phyloP scores from a whole-genome alignment of 2,113 vertebrate genomes.

The Hystrix cristata region DNA sequence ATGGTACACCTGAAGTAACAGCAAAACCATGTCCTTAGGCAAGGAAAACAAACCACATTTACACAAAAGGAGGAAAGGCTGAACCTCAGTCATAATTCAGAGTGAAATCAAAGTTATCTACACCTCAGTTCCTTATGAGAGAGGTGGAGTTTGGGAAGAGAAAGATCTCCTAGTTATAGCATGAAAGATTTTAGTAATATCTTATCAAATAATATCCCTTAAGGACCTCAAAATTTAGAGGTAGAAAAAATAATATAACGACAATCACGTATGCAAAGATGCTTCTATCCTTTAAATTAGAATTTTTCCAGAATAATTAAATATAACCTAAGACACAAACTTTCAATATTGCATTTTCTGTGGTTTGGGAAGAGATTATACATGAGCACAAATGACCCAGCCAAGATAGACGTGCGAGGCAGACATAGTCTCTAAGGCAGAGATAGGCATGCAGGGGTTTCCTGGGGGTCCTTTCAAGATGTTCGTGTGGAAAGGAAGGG shows the following conservation, averaged over 20 bases:
- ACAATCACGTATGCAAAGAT: conserved; percentile 18
- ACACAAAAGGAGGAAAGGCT: not conserved
- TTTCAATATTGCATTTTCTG: not conserved
- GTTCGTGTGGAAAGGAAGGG: not conserved
- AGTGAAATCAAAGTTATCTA: not conserved
- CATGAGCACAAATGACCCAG: not conserved
- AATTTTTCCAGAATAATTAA: conserved; percentile 44
- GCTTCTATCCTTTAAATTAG: not conserved
- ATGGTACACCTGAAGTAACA: not conserved
- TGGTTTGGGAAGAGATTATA: conserved; percentile 33
- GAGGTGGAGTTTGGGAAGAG: not conserved
- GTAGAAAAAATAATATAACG: conserved; percentile 13
- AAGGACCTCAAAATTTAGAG: not conserved
- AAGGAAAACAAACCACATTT: not conserved
- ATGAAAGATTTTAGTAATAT: not conserved
- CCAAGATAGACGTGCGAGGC: not conserved
- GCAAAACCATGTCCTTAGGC: not conserved
- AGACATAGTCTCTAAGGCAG: not conserved
- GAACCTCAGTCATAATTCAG: not conserved
- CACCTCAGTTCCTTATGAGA: conserved; percentile 7
- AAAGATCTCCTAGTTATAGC: not conserved
- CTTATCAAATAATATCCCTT: not conserved
- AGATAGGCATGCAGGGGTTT: not conserved
- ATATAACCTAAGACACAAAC: not conserved
- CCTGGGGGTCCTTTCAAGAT: not conserved